phyloP scores from a whole-genome alignment of 2,888 invertebrate species.

The Yponomeuta cagnagella region DNA sequence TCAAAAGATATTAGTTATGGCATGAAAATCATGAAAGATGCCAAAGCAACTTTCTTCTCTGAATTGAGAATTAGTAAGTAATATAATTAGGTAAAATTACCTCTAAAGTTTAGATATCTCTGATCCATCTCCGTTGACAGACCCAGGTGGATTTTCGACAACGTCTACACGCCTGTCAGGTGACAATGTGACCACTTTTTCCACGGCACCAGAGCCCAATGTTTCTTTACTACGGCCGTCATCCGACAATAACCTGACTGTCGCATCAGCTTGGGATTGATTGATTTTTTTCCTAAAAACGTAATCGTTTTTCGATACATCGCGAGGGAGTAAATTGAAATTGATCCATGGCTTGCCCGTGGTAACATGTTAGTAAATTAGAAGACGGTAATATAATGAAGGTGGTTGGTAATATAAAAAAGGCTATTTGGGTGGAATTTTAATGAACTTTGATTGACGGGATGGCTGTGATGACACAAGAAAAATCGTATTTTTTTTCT shows the following conservation, averaged over 20 bases:
- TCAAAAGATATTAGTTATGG: no score
- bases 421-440: not conserved
- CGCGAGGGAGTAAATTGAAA: conserved; percentile 54
- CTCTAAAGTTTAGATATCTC: conserved; percentile 37
- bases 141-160: conserved; percentile 31
- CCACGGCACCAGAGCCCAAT: conserved; percentile 45
- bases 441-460: not conserved
- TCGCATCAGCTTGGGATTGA: conserved; percentile 63
- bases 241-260: conserved; percentile 53
- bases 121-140: conserved; percentile 33
- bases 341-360: conserved; percentile 40
- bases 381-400: conserved; percentile 19
- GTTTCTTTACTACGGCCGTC: conserved; percentile 64
- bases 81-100: no score
- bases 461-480: not conserved
- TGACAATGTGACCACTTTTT: conserved; percentile 51
- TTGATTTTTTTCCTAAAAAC: conserved; percentile 55
- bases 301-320: conserved; percentile 38
- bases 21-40: no score
- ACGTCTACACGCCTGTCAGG: conserved; percentile 45
- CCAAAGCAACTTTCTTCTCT: no score
- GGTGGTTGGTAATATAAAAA: not conserved
- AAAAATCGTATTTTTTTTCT: not conserved
- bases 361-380: conserved; percentile 40
- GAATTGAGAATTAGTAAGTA: no score